These are phyloP conservation scores for Cyanoliseus patagonus DNA, from an alignment of 2,113 vertebrate species.

Conservation along the genomic window DNA sequence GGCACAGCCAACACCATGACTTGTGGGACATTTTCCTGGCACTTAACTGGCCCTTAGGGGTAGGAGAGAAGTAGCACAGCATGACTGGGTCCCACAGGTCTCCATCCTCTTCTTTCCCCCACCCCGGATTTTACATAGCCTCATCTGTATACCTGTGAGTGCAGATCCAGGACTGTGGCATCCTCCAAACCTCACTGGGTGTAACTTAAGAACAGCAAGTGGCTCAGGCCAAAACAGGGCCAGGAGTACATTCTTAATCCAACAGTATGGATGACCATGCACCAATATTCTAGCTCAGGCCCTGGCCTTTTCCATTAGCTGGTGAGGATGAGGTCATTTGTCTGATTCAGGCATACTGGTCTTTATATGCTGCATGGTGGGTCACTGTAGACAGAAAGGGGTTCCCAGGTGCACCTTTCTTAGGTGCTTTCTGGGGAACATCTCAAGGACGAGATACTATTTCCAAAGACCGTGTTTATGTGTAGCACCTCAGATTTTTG, in stretches of 20 bases:
- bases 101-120: not conserved
- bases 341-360: not conserved
- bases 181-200: not conserved
- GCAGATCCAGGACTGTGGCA: not conserved
- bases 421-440: not conserved
- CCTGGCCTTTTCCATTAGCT: not conserved
- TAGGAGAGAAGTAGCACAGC: not conserved
- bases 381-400: not conserved
- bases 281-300: not conserved
- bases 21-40: not conserved
- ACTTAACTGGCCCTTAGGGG: not conserved
- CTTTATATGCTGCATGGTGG: not conserved
- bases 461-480: not conserved
- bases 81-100: not conserved
- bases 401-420: not conserved
- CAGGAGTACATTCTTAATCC: not conserved
- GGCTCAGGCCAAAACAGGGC: not conserved
- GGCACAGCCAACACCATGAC: not conserved
- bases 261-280: not conserved
- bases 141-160: not conserved
- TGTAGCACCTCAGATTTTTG: not conserved
- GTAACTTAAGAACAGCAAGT: not conserved
- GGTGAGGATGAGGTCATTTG: not conserved
- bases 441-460: not conserved
- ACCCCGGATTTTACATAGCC: not conserved